These are phyloP conservation scores for Cantharis nigra DNA, from an alignment of 2,888 invertebrate species.

Conservation along the genomic window DNA sequence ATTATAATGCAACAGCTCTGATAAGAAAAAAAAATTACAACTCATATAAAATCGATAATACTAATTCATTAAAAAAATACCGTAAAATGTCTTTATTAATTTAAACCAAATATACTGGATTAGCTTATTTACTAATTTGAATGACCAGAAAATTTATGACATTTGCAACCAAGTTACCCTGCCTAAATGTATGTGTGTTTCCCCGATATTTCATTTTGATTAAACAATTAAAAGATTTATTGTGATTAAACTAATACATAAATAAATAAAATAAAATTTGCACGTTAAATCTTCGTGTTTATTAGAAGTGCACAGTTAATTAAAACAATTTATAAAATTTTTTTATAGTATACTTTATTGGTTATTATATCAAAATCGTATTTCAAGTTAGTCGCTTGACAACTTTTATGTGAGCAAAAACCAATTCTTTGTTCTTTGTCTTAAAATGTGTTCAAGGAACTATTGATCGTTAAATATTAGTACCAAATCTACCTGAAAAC, in stretches of 20 bases:
- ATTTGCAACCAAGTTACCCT: too few species aligned
- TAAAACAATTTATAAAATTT: not conserved
- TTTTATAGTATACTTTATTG: not conserved
- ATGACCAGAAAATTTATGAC: too few species aligned
- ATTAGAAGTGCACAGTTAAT: not conserved
- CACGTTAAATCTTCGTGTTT: not conserved
- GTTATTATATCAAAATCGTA: not conserved
- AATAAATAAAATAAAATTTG: not conserved
- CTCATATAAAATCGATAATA: too few species aligned
- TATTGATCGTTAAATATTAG: not conserved
- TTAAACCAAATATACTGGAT: too few species aligned
- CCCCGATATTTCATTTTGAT: too few species aligned
- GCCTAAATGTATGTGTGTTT: too few species aligned
- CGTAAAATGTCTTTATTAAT: too few species aligned
- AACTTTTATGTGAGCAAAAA: conserved; percentile 2
- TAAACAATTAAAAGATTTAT: not conserved
- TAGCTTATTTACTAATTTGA: too few species aligned
- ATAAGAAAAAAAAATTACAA: too few species aligned
- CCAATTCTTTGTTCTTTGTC: conserved; percentile 1
- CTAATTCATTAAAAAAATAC: too few species aligned
- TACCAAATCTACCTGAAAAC: conserved; percentile 1
- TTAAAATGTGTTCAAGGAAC: conserved; percentile 3
- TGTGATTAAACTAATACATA: not conserved
- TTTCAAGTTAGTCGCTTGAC: not conserved
- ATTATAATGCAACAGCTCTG: not conserved